Base-by-base conservation (phyloP, 2,888 invertebrate genomes). In the Eledona agricola region DNA sequence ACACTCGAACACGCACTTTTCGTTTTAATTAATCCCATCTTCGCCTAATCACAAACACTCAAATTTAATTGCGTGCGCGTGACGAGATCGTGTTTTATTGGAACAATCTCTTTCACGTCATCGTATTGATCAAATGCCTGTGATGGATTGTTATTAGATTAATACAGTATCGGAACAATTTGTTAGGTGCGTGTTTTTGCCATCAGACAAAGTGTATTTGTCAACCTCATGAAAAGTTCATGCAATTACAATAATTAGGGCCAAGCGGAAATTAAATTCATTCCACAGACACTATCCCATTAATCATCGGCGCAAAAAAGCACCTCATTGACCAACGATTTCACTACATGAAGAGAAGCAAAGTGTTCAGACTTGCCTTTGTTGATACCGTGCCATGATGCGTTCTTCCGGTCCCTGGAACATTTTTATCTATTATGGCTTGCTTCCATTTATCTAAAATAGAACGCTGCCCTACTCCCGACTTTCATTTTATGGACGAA, bases 31-130 rank as follows among this genome's bases (percentile, higher is more conserved):
- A 22, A 6, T 29, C 26, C 15, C 15, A 25, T 45, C 45, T 45
- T 34, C 34, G 17, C 32, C 23, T 45, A 45, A 45, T 45, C 34
- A 45, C 32, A 12, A 40, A 45, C 40, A 28, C 32, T 23, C 32
- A 32, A 45, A 45, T 45, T 45, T 45, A 45, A 45, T 45, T 45
- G 34, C 45, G 32, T 45, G 45, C 32, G 23, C 45, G 34, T 45
- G 34, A 34, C 45, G 23, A 17, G 45, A 34, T 45, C 16, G 32
- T 45, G 45, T 45, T 45, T 42, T 42, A 29, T 29, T n/a, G 26
- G 42, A 31, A 9, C 29, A 11, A 20, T 26, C 9, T 28, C 38
- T 12, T 19, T 31, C 29, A 10, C 31, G 42, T 42, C 42, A 19
- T 42, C 42, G 42, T 42, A 42, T 42, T 28, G 42, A 42, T 42